A percentile compares a stretch with the other conserved stretches of the same genome.
phyloP scores from a whole-genome alignment of 1,140 invertebrate genomes.

The Temnothorax curvispinosus region DNA sequence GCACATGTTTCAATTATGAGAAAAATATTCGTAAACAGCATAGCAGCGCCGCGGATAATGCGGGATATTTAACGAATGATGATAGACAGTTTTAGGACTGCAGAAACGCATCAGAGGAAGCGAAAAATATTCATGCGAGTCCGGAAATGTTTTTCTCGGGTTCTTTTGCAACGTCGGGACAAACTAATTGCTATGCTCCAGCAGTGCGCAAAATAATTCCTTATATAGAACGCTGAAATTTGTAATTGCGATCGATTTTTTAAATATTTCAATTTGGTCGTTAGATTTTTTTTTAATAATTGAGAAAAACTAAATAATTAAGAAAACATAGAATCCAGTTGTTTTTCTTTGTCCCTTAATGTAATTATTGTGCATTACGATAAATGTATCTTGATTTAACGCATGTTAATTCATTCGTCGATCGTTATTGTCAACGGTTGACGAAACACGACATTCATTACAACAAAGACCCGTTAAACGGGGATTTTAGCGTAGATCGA shows the following conservation, averaged over 20 bases:
- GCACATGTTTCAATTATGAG: constrained; percentile 35
- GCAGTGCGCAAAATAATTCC: constrained; percentile 21
- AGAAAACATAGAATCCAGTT: neutral
- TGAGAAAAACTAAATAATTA: neutral
- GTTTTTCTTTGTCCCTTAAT: neutral
- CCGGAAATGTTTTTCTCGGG: constrained; percentile 12
- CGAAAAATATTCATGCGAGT: constrained; percentile 13
- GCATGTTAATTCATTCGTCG: neutral
- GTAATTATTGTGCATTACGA: neutral
- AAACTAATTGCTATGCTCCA: neutral
- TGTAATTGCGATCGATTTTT: constrained; percentile 1
- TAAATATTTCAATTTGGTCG: neutral
- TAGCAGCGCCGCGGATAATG: constrained; percentile 16
- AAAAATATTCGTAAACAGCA: constrained; percentile 47
- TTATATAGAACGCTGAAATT: neutral
- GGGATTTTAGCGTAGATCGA: constrained; percentile 3
- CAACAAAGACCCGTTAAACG: neutral
- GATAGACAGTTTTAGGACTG: constrained; percentile 3
- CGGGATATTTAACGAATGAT: constrained; percentile 14
- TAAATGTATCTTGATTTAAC: neutral
- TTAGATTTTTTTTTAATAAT: neutral
- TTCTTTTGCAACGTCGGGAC: constrained; percentile 20
- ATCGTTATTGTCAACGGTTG: neutral
- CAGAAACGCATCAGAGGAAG: constrained; percentile 30
- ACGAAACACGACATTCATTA: neutral